A percentile compares a stretch with the other conserved stretches of the same genome.
These are phyloP conservation scores for Phania funesta DNA, from an alignment of 2,888 invertebrate genomes.

Conservation along the genomic window DNA sequence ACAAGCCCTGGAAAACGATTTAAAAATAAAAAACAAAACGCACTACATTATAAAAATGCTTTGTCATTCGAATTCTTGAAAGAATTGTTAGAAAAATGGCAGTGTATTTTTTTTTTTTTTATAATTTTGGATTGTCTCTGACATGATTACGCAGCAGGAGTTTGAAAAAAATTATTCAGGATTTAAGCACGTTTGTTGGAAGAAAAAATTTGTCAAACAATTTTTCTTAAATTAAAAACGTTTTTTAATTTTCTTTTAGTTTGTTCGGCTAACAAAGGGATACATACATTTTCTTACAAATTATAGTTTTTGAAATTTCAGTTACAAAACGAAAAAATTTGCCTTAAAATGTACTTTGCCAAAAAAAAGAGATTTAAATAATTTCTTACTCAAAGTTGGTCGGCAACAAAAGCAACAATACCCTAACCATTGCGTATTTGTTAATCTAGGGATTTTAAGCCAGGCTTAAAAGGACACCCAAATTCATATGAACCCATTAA, in stretches of 20 bases:
- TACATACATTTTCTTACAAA: not conserved
- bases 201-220: slow-evolving; percentile 20
- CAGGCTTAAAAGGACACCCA: slow-evolving; percentile 31
- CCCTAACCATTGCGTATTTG: not conserved
- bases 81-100: not conserved
- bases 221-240: not conserved
- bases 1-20: slow-evolving; percentile 18
- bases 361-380: slow-evolving; percentile 25
- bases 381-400: not conserved
- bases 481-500: not conserved
- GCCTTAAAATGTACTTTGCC: not conserved
- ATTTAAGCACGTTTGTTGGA: slow-evolving; percentile 11
- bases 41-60: not conserved
- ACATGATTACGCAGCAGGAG: slow-evolving; percentile 39
- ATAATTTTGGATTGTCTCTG: slow-evolving; percentile 2
- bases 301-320: not conserved
- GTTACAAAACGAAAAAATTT: not conserved
- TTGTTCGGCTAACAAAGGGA: not conserved
- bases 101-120: not conserved
- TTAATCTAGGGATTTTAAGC: slow-evolving; percentile 42
- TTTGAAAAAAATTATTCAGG: not conserved
- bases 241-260: not conserved
- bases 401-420: not conserved
- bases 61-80: slow-evolving; percentile 22
- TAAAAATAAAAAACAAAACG: not conserved